Evolutionary conservation across 2,888 invertebrate genomes (phyloP), one percentile per base, ranked within the genome.

Genomic region (Xestia rhomboidea): DNA sequence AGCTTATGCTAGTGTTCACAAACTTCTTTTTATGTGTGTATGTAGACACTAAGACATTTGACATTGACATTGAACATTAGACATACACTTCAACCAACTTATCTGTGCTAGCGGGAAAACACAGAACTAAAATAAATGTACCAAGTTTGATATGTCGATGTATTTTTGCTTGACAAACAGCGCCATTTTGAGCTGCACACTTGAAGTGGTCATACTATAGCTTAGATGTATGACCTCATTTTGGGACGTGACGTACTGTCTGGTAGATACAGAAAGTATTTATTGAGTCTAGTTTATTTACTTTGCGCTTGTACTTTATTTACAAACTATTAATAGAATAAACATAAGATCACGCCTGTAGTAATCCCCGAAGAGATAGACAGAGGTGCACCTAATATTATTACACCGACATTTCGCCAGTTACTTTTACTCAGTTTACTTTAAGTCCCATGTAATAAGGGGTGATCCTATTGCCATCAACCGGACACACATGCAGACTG

Each of bases 1-100:
- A n/a, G n/a, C n/a, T n/a, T n/a, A n/a, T n/a, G n/a, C n/a, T n/a
- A n/a, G n/a, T n/a, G n/a, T n/a, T n/a, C n/a, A n/a, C n/a, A n/a
- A n/a, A n/a, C n/a, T n/a, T n/a, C n/a, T n/a, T n/a, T n/a, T n/a
- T n/a, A n/a, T n/a, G n/a, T n/a, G n/a, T n/a, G 64, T 64, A 64
- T 8, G 15, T 8, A 41, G 41, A 0, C 15, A 51, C 18, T 2
- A 18, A 66, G 34, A 81, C 60, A n/a, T 21, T n/a, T 66, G 72
- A 69, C 82, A 66, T 82, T 81, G 82, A 77, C 64, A 54, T 66
- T 77, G 51, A 10, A 46, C 68, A 46, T 74, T 63, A 68, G 6
- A 51, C 34, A n/a, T 49, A 51, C 10, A 24, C 24, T 24, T 24
- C 51, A 51, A 24, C 51, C 24, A 24, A 10, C 24, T 51, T 51